Base-by-base conservation (phyloP, 2,797 vertebrate species). In the Coregonus suidteri region DNA sequence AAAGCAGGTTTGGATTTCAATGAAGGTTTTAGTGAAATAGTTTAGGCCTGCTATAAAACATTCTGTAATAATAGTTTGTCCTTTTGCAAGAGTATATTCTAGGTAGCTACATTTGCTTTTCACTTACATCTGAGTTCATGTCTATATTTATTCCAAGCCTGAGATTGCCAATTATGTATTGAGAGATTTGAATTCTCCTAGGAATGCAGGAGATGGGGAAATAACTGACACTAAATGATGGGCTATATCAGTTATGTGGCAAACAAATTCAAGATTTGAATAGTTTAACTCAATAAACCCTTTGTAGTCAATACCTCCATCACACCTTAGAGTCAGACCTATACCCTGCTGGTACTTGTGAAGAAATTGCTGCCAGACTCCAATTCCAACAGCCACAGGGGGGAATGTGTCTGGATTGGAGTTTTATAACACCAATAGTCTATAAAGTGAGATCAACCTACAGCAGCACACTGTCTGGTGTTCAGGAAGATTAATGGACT, bases 401-500 rank as follows among this genome's bases (percentile, higher is more conserved):
- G 20, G n/a, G 65, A 67, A 56, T 73, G 71, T 35, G 71, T 37
- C 15, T 54, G 71, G 20, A 31, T n/a, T 25, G 14, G 53, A 56
- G 71, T 54, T 35, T 59, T 35, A 34, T 51, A 34, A 73, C 71
- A 72, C 54, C 71, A 72, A 72, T 72, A 68, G 71, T 41, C 35
- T n/a, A 70, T 14, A 35, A 81, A 84, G 59, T 78, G 81, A 87
- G 74, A 83, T 87, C 51, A 71, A 75, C 80, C 82, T 71, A 73
- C 56, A n/a, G 31, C 35, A 59, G 30, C 62, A 52, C 65, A 65
- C 84, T 82, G 81, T 85, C 80, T 82, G 81, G 52, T 75, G 73
- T 86, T 85, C 77, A 89, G 88, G 82, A 88, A 91, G 91, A 92
- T 91, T 80, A 88, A 92, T 91, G 89, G 78, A 70, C 77, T 74